Percentiles rank a stretch among this genome's conserved stretches.
Evolutionary conservation across 2,888 invertebrate species (phyloP).

Genomic region (Oithona nana): DNA sequence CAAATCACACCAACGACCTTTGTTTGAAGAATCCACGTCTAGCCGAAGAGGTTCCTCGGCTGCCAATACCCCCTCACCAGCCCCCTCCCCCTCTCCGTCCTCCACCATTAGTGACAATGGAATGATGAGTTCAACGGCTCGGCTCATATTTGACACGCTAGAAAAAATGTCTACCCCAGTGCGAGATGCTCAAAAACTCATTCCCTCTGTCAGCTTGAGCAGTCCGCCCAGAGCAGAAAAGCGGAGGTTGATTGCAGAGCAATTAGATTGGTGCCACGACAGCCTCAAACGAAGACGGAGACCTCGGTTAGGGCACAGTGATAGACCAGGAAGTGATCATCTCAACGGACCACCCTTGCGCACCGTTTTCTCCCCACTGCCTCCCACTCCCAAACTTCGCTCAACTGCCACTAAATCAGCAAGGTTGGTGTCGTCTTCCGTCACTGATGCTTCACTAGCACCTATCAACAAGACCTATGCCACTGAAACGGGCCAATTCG

Average conservation of each 20-base stretch:
- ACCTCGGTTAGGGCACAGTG: background rate
- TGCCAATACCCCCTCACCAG: background rate
- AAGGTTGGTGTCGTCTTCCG: background rate
- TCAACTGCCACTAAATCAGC: background rate
- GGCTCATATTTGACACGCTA: slow-evolving; percentile 53
- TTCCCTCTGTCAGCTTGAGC: slow-evolving; percentile 32
- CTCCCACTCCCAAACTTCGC: background rate
- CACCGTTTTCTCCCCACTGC: background rate
- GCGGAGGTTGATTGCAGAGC: slow-evolving; percentile 4
- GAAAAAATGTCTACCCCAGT: slow-evolving; percentile 64
- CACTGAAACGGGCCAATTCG: background rate
- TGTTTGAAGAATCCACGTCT: background rate
- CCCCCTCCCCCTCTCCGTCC: background rate
- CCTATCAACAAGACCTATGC: background rate
- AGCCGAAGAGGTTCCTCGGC: background rate
- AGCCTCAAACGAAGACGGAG: background rate
- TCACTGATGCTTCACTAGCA: background rate
- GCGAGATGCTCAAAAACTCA: slow-evolving; percentile 48
- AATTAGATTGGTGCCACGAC: background rate
- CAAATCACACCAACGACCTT: background rate
- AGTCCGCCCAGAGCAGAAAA: slow-evolving; percentile 11
- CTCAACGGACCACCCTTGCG: slow-evolving; percentile 8
- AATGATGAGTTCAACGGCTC: slow-evolving; percentile 36
- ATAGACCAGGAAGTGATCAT: background rate
- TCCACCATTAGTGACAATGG: background rate